These are phyloP conservation scores for Carassius gibelio DNA, from an alignment of 2,113 vertebrate species.

Conservation along the genomic window DNA sequence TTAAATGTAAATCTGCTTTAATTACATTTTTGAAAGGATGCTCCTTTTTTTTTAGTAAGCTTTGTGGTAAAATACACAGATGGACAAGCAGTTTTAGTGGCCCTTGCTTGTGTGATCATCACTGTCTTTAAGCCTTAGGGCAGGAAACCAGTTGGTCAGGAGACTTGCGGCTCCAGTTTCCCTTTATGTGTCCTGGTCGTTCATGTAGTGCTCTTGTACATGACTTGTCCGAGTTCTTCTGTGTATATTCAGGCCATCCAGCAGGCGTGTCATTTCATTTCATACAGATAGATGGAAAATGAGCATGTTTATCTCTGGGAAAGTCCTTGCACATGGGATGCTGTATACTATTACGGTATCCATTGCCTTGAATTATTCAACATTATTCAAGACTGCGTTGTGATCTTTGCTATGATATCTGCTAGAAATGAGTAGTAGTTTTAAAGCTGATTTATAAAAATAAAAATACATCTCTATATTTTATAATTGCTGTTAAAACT, in stretches of 20 bases:
- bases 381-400: constrained; percentile 31
- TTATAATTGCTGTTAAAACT: not conserved
- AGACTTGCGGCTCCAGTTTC: not conserved
- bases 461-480: not conserved
- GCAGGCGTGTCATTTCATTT: not conserved
- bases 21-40: not conserved
- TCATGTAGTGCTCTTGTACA: not conserved
- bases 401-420: constrained; percentile 16
- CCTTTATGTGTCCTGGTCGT: not conserved
- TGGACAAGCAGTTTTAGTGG: not conserved
- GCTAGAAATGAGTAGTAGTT: not conserved
- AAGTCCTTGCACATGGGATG: constrained; percentile 19
- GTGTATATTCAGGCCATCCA: not conserved
- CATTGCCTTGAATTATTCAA: constrained; percentile 56
- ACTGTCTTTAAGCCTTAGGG: not conserved
- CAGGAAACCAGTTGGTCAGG: not conserved
- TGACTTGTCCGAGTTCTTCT: not conserved
- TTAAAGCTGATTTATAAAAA: not conserved
- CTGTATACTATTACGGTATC: constrained; percentile 50
- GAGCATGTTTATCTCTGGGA: not conserved
- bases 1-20: not conserved
- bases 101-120: not conserved
- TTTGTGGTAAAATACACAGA: not conserved
- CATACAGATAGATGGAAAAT: not conserved
- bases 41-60: not conserved